A percentile compares a stretch with the other conserved stretches of the same genome.
Evolutionary conservation across 2,888 invertebrate species (phyloP).

Genomic region (Thecophora atra): DNA sequence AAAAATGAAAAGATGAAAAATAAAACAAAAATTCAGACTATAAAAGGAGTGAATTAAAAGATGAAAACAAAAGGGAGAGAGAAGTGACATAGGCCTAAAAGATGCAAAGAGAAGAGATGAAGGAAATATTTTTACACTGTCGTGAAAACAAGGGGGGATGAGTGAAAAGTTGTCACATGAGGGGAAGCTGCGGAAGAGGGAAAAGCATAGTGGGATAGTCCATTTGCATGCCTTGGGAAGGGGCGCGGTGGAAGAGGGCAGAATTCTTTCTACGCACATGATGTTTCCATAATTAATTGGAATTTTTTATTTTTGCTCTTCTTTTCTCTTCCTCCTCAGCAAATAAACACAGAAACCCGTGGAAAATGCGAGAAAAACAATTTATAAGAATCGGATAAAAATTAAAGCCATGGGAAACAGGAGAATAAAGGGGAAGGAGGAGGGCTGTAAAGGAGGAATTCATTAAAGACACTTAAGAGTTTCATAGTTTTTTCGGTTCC

Average conservation of each 20-base stretch:
- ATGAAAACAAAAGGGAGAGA: not conserved
- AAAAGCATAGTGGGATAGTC: too few relatives aligned
- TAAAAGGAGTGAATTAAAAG: not conserved
- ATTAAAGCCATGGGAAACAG: too few relatives aligned
- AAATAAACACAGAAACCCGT: not conserved
- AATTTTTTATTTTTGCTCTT: slow-evolving; percentile 8
- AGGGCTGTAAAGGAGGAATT: not conserved
- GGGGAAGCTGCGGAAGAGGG: not conserved
- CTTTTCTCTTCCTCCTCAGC: not conserved
- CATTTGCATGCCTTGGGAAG: too few relatives aligned
- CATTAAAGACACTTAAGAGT: not conserved
- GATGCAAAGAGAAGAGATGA: too few relatives aligned
- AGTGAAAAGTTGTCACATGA: too few relatives aligned
- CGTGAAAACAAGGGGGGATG: too few relatives aligned
- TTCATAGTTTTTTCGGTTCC: too few relatives aligned
- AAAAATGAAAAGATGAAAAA: not conserved
- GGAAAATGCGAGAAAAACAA: not conserved
- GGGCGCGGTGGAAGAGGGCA: not conserved
- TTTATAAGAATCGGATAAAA: not conserved
- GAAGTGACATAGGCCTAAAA: not conserved
- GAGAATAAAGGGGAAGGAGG: not conserved
- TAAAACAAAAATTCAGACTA: not conserved
- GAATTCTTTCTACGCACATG: not conserved
- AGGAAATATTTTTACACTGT: too few relatives aligned
- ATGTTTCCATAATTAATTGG: slow-evolving; percentile 26